These are phyloP conservation scores for Lepus oiostolus DNA, from an alignment of 2,797 vertebrate species.

Conservation along the genomic window DNA sequence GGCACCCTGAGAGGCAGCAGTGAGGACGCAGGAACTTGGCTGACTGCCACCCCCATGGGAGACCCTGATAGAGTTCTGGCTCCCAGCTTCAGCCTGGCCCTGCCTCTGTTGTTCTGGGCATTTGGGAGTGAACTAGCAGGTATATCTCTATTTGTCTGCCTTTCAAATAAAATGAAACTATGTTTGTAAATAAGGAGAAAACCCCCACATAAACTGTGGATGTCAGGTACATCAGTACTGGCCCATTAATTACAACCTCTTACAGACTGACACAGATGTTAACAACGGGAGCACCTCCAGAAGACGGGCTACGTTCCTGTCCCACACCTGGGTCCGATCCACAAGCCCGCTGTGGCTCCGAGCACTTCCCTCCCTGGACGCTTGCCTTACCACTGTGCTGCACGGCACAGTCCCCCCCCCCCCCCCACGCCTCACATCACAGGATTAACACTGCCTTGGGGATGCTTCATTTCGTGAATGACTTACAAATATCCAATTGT, in stretches of 20 bases:
- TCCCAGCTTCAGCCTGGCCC: too few species aligned
- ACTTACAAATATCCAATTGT: not conserved
- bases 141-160: too few species aligned
- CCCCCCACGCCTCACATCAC: conserved; percentile 43
- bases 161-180: too few species aligned
- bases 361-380: conserved; percentile 42
- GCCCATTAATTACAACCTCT: not conserved
- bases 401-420: conserved; percentile 13
- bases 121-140: too few species aligned
- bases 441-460: conserved; percentile 65
- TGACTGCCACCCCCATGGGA: too few species aligned
- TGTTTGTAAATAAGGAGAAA: not conserved
- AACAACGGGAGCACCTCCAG: not conserved
- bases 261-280: not conserved
- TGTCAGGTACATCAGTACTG: not conserved
- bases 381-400: conserved; percentile 42
- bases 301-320: too few species aligned
- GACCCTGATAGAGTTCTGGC: too few species aligned
- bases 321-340: not conserved
- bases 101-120: too few species aligned
- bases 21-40: too few species aligned
- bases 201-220: too few species aligned
- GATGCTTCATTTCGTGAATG: conserved; percentile 21
- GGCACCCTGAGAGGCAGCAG: too few species aligned
- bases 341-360: not conserved